phyloP scores from a whole-genome alignment of 2,888 invertebrate genomes.

The Chloroclysta siterata region DNA sequence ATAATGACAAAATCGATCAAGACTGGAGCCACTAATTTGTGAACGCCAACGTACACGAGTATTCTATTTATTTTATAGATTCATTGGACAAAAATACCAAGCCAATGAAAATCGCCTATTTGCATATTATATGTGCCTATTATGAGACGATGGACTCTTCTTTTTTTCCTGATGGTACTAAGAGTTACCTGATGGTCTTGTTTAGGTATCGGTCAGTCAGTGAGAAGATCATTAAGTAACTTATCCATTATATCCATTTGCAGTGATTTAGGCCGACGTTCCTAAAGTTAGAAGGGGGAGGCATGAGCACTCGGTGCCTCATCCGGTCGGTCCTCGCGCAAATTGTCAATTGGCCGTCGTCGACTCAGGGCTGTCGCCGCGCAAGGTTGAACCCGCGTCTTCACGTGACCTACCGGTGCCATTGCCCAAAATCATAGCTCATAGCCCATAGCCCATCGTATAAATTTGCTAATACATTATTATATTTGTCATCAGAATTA shows the following conservation, averaged over 20 bases:
- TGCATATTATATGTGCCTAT: constrained; percentile 2
- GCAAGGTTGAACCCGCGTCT: constrained; percentile 63
- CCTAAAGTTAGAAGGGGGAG: constrained; percentile 77
- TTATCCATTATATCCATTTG: constrained; percentile 56
- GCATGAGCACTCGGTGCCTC: constrained; percentile 72
- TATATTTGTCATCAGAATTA: too few relatives aligned
- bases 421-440: constrained; percentile 46
- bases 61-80: constrained; percentile 6
- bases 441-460: constrained; percentile 3
- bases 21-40: neutral
- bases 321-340: constrained; percentile 77
- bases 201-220: neutral
- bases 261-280: constrained; percentile 59
- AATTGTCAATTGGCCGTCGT: constrained; percentile 78
- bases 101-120: constrained; percentile 11
- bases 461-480: constrained; percentile 7
- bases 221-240: constrained; percentile 50
- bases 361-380: constrained; percentile 68
- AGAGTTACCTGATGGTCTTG: neutral
- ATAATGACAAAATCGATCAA: neutral
- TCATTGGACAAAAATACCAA: constrained; percentile 6
- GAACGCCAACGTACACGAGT: neutral
- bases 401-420: constrained; percentile 59
- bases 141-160: neutral
- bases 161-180: neutral